These are phyloP conservation scores for Carduelis carduelis DNA, from an alignment of 2,797 vertebrate genomes.

Conservation along the genomic window DNA sequence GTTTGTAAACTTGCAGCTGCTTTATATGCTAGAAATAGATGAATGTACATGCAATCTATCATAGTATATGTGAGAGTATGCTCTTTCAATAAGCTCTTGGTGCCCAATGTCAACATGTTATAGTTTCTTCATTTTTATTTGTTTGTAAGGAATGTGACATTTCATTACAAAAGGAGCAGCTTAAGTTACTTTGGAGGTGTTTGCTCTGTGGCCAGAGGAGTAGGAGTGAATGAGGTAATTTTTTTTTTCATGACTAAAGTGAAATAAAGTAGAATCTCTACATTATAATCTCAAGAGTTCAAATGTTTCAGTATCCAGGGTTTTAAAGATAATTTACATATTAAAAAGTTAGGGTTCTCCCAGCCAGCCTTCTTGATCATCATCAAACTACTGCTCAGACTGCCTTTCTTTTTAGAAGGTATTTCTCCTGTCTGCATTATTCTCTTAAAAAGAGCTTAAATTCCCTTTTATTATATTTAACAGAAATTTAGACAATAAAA, in stretches of 20 bases:
- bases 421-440: neutral
- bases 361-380: neutral
- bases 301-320: neutral
- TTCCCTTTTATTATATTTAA: neutral
- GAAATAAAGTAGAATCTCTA: neutral
- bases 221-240: slow-evolving; percentile 97
- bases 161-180: slow-evolving; percentile 94
- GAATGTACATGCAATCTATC: neutral
- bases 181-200: slow-evolving; percentile 92
- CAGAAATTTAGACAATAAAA: neutral
- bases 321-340: neutral
- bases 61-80: neutral
- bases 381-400: neutral
- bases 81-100: neutral
- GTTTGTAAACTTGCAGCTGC: neutral
- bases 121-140: slow-evolving; percentile 34
- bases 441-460: neutral
- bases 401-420: neutral
- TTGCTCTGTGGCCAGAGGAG: slow-evolving; percentile 88
- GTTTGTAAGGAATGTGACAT: slow-evolving; percentile 87
- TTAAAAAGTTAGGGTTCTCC: neutral
- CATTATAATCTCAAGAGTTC: neutral
- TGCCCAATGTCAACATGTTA: neutral
- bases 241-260: neutral
- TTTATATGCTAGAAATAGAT: neutral